Conservation (phyloP, 2,888 invertebrate genomes). For the Polymixis flavicincta region DNA sequence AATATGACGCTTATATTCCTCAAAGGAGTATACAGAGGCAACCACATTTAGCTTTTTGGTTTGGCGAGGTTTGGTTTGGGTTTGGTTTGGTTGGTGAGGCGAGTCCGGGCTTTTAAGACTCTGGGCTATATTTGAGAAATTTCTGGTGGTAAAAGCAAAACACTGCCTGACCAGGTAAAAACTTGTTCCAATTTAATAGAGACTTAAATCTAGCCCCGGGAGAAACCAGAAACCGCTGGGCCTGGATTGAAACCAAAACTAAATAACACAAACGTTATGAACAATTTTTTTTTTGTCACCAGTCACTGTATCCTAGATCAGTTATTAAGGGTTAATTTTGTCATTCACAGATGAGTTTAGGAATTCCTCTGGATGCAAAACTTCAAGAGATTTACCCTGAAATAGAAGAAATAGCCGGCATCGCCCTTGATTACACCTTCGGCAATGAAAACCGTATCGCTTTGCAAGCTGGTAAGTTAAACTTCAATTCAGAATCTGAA, state of each 20-base stretch:
- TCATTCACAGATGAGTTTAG: conserved; percentile 65
- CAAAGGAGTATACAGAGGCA: no score
- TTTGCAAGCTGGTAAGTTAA: conserved; percentile 68
- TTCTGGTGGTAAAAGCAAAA: neutral
- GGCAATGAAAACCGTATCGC: conserved; percentile 55
- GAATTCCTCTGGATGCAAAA: conserved; percentile 60
- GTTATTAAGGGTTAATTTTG: neutral
- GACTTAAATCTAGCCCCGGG: neutral
- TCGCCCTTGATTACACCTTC: conserved; percentile 60
- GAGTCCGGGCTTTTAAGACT: neutral
- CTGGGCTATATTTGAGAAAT: neutral
- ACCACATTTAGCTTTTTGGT: no score
- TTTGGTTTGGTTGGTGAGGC: no score
- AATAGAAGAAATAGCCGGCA: conserved; percentile 65
- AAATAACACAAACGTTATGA: neutral
- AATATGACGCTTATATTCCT: neutral
- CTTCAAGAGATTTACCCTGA: conserved; percentile 59
- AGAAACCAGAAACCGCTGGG: neutral
- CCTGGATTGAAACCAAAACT: neutral
- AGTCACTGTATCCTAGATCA: neutral
- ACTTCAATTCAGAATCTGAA: no score
- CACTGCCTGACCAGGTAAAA: neutral
- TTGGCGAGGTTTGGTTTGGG: no score
- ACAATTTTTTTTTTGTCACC: neutral
- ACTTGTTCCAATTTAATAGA: no score